These are phyloP conservation scores for Hipposideros armiger DNA, from an alignment of 2,113 vertebrate genomes.

Conservation along the genomic window DNA sequence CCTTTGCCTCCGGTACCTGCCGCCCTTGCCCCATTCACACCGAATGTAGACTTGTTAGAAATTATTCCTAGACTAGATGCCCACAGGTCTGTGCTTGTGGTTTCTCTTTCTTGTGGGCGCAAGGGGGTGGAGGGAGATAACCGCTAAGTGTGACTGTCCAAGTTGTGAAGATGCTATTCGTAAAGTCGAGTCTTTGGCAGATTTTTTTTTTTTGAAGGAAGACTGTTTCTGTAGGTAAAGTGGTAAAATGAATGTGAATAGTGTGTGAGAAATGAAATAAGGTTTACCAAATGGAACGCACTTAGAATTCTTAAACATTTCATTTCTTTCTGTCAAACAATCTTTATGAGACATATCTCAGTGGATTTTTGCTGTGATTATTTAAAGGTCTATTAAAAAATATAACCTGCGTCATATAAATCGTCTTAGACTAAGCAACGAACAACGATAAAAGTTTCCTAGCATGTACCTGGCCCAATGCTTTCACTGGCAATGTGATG, in stretches of 20 bases:
- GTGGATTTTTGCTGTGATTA: neutral
- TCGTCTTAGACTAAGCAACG: neutral
- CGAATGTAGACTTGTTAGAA: neutral
- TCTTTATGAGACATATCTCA: neutral
- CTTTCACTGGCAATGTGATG: neutral
- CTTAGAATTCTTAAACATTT: neutral
- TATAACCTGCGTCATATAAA: neutral
- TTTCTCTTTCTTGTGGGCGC: neutral
- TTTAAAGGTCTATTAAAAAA: neutral
- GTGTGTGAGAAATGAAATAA: neutral
- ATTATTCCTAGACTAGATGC: neutral
- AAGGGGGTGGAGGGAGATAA: neutral
- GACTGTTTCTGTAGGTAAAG: neutral
- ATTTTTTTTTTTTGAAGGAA: neutral
- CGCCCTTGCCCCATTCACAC: neutral
- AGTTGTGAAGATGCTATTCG: neutral
- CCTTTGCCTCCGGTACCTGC: neutral
- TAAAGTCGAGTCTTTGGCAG: neutral
- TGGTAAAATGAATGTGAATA: neutral
- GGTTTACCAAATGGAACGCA: neutral
- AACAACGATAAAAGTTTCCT: conserved; percentile 73
- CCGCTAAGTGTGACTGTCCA: conserved; percentile 6
- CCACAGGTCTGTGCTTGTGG: neutral
- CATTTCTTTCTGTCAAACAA: neutral
- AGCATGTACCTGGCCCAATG: neutral